Percentiles rank a stretch among this genome's conserved stretches.
Evolutionary conservation across 2,113 vertebrate species (phyloP).

Genomic region (Cynocephalus volans): DNA sequence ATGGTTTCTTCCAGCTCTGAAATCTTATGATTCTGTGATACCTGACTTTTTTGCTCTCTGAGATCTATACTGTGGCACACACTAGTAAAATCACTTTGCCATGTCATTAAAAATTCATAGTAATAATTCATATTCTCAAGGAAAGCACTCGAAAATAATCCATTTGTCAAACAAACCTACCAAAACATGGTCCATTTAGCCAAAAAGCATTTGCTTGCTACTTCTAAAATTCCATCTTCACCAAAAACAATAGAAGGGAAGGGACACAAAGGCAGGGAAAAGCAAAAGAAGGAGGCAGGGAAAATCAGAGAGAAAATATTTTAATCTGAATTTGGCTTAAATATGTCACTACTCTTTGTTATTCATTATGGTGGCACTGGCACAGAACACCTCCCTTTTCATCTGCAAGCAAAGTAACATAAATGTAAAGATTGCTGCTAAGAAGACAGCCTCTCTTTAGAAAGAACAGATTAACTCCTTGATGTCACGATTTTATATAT

Average conservation of each 20-base stretch:
- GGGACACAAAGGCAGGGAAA: background rate
- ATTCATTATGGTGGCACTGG: background rate
- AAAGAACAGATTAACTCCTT: background rate
- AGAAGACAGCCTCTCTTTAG: conserved; percentile 8
- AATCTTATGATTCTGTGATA: conserved; percentile 1
- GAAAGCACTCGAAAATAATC: conserved; percentile 60
- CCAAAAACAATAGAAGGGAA: conserved; percentile 2
- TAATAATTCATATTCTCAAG: conserved; percentile 65
- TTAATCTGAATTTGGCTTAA: background rate
- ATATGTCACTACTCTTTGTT: background rate
- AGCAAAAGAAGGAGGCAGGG: background rate
- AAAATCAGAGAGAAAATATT: background rate
- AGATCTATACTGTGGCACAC: background rate
- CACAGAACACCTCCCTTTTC: background rate
- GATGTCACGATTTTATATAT: background rate
- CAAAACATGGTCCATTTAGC: conserved; percentile 30
- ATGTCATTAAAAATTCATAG: conserved; percentile 6
- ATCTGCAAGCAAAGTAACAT: background rate
- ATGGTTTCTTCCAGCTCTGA: conserved; percentile 30
- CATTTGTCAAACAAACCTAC: conserved; percentile 60
- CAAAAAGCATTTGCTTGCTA: conserved; percentile 41
- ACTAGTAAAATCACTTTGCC: conserved; percentile 43
- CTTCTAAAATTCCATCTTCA: conserved; percentile 33
- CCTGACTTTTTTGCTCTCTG: background rate
- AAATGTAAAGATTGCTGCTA: background rate